A percentile compares a stretch with the other conserved stretches of the same genome.
phyloP scores from a whole-genome alignment of 2,113 vertebrate genomes.

The Pelvicachromis taeniatus region DNA sequence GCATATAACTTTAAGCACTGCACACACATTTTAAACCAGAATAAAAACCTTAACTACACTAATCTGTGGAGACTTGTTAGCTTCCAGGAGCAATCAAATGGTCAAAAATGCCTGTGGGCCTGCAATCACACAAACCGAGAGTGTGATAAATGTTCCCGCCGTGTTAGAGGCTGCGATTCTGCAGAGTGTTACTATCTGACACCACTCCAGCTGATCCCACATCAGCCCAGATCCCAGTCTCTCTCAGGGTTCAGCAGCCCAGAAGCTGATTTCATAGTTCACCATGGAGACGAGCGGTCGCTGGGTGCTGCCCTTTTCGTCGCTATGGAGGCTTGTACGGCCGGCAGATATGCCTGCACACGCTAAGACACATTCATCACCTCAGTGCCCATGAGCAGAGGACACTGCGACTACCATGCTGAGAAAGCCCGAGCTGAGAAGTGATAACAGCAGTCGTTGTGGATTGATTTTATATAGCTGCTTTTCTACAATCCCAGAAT shows the following conservation, averaged over 20 bases:
- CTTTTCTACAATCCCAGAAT: conserved; percentile 26
- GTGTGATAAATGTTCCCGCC: not conserved
- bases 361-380: conserved; percentile 41
- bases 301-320: conserved; percentile 58
- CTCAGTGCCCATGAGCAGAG: conserved; percentile 18
- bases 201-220: conserved; percentile 47
- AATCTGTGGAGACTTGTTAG: not conserved
- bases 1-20: not conserved
- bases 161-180: not conserved
- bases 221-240: conserved; percentile 17
- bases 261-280: conserved; percentile 51
- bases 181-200: conserved; percentile 12
- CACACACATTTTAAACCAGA: not conserved
- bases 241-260: conserved; percentile 20
- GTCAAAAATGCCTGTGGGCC: not conserved
- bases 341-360: conserved; percentile 48
- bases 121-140: not conserved
- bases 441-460: conserved; percentile 41
- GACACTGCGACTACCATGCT: not conserved
- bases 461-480: conserved; percentile 49
- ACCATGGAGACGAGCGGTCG: conserved; percentile 29
- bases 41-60: not conserved
- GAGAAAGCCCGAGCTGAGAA: conserved; percentile 6
- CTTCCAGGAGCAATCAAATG: not conserved
- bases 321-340: conserved; percentile 40